phyloP scores from a whole-genome alignment of 1,140 invertebrate species.

The Doryteuthis pealeii region DNA sequence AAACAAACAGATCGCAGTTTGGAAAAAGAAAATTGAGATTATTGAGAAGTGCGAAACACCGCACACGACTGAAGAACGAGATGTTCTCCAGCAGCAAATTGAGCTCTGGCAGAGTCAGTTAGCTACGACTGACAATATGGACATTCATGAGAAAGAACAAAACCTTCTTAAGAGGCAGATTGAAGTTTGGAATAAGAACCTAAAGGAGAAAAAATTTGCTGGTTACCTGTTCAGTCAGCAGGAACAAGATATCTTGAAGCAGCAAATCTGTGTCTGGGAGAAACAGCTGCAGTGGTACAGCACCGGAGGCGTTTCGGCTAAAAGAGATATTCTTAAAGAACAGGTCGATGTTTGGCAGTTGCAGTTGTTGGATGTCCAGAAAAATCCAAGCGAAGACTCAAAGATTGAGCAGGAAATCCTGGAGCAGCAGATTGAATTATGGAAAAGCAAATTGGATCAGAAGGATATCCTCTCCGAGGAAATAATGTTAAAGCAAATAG shows the following conservation, averaged over 20 bases:
- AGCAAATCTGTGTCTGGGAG: neutral
- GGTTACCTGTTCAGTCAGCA: neutral
- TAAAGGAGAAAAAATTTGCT: constrained; percentile 1
- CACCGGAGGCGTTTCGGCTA: neutral
- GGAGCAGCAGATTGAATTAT: neutral
- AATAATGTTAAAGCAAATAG: neutral
- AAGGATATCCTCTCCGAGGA: neutral
- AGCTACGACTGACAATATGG: neutral
- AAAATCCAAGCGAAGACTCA: neutral
- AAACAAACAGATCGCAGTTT: neutral
- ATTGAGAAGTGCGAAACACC: neutral
- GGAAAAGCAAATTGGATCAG: neutral
- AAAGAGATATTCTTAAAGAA: neutral
- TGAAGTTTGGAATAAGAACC: neutral
- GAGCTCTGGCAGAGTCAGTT: neutral
- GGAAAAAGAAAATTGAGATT: neutral
- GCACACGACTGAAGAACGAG: neutral
- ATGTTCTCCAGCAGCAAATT: neutral
- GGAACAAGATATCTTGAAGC: constrained; percentile 1
- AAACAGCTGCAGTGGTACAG: neutral
- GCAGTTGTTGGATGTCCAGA: neutral
- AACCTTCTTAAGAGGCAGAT: neutral
- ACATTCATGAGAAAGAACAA: neutral
- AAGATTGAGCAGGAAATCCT: neutral
- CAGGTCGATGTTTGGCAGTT: neutral